These are phyloP conservation scores for Drosophila leontia DNA, from an alignment of 1,140 invertebrate species.

Conservation along the genomic window DNA sequence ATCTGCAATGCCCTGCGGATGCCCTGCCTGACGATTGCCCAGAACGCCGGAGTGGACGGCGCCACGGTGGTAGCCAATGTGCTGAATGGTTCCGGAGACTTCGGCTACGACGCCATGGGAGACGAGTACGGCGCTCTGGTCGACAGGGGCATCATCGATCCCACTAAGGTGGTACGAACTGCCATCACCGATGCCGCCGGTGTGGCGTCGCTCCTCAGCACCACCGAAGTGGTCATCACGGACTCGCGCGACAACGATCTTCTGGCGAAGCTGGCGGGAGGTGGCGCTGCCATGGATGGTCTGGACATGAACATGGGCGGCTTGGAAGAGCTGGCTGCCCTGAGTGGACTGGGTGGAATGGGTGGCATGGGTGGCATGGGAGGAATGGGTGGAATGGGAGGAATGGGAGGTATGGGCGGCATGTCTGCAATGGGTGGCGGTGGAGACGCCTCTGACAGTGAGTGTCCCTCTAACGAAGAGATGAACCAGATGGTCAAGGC, in stretches of 20 bases:
- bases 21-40: conserved; percentile 97
- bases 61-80: conserved; percentile 96
- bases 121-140: conserved; percentile 98
- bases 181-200: conserved; percentile 98
- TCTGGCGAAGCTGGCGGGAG: conserved; percentile 54
- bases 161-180: conserved; percentile 98
- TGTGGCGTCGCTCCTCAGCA: conserved; percentile 98
- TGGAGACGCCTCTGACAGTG: not conserved
- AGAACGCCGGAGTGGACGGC: conserved; percentile 98
- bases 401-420: conserved; percentile 33
- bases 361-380: conserved; percentile 56
- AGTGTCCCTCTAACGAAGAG: conserved; percentile 25
- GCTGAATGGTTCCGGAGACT: conserved; percentile 89
- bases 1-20: conserved; percentile 95
- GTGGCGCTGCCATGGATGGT: conserved; percentile 64
- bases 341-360: conserved; percentile 43
- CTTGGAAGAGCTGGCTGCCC: conserved; percentile 47
- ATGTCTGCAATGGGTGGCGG: not conserved
- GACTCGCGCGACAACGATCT: conserved; percentile 96
- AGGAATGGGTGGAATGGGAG: conserved; percentile 39
- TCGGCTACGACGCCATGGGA: conserved; percentile 98
- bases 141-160: conserved; percentile 98
- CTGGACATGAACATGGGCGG: conserved; percentile 56
- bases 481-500: conserved; percentile 63
- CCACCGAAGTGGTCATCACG: conserved; percentile 97